Base-by-base conservation (phyloP, 2,113 vertebrate species). In the Elephas maximus region DNA sequence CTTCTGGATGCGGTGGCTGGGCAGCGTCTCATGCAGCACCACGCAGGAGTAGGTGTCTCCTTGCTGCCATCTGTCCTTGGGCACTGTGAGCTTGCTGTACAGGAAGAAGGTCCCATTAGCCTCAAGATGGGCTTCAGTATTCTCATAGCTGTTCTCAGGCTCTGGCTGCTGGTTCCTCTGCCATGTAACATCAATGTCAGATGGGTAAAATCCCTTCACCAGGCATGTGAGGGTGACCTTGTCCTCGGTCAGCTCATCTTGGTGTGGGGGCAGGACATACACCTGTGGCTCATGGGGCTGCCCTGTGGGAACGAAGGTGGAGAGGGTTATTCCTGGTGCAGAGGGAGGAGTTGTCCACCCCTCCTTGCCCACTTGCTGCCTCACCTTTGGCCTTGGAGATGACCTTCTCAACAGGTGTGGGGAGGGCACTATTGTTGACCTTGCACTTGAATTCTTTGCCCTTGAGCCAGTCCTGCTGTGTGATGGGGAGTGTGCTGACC, bases 361-460 rank as follows among this genome's bases (percentile, higher is more conserved):
- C 2, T 0, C 45, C 30, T 18, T n/a, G 0, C 2, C 48, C 3
- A 7, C 20, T 26, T 10, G 3, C 9, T 21, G 5, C 5, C 7
- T 3, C 37, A 98, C 97, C 97, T 95, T 1, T 30, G 24, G 0
- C 0, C 74, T 94, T 98, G 62, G 81, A 91, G 92, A 97, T 95
- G 26, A 15, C 89, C n/a, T 0, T 93, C 83, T 44, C 17, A 0
- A 94, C 7, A 23, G 97, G 71, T 5, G 45, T 0, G 0, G 92
- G 95, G 1, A 98, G 73, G 4, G 2, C 84, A 1, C 44, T 17
- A 83, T 41, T 97, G 14, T 37, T 24, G 83, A 98, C 97, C n/a
- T 95, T 97, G 93, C 98, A 98, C 17, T 9, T 97, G 93, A 92
- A 98, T 18, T 10, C 2, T 33, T 96, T 94, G 26, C 91, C 97